Evolutionary conservation across 2,888 invertebrate genomes (phyloP).

Genomic region (Drosophila setosimentum): DNA sequence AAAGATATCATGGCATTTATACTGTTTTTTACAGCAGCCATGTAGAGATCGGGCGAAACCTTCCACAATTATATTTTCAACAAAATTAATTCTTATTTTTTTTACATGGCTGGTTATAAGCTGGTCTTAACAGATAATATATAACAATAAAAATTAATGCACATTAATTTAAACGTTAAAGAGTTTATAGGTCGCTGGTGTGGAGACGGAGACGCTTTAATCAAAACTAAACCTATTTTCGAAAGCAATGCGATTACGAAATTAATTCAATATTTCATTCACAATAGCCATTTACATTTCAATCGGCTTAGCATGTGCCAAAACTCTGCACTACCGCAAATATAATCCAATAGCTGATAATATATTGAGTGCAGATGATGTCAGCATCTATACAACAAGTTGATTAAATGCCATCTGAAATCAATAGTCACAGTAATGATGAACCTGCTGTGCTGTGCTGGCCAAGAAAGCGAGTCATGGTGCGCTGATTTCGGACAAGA

Average conservation of each 20-base stretch:
- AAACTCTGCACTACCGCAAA: not conserved
- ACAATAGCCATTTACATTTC: not conserved
- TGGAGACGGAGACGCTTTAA: too few species aligned
- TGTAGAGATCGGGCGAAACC: not conserved
- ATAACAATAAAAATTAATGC: too few species aligned
- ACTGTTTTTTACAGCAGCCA: not conserved
- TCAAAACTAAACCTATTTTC: not conserved
- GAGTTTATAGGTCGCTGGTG: too few species aligned
- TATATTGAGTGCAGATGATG: not conserved
- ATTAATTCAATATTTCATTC: not conserved
- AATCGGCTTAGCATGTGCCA: not conserved
- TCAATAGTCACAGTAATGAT: conserved; percentile 18
- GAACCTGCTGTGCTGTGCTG: not conserved
- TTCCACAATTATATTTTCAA: not conserved
- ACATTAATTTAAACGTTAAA: too few species aligned
- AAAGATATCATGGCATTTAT: not conserved
- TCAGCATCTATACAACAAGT: conserved; percentile 4
- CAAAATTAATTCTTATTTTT: too few species aligned
- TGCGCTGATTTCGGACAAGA: conserved; percentile 14
- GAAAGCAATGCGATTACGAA: not conserved
- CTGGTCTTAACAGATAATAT: too few species aligned
- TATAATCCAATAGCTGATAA: conserved; percentile 9
- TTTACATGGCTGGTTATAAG: too few species aligned
- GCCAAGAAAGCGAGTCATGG: conserved; percentile 4
- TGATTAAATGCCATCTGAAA: conserved; percentile 35